phyloP scores from a whole-genome alignment of 2,113 vertebrate genomes.

The Rhynchomys soricoides region DNA sequence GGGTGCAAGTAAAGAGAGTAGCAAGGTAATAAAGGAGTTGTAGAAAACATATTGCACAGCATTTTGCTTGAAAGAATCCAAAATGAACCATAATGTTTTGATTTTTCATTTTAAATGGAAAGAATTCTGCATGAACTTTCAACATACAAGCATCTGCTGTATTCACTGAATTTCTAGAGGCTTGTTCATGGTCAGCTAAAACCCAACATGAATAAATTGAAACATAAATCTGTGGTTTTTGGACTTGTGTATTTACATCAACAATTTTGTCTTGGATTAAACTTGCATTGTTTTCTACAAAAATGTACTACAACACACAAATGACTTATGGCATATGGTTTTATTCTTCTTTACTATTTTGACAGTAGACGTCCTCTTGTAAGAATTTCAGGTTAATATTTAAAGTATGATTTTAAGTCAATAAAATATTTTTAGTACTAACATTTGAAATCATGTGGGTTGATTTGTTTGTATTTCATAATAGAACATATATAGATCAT shows the following conservation, averaged over 20 bases:
- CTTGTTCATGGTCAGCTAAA: background rate
- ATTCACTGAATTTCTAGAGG: constrained; percentile 62
- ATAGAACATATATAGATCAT: constrained; percentile 5
- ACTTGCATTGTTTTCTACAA: constrained; percentile 34
- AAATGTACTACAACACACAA: constrained; percentile 42
- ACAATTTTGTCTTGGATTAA: constrained; percentile 44
- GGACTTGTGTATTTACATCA: constrained; percentile 53
- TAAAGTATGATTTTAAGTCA: constrained; percentile 56
- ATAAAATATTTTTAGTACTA: constrained; percentile 45
- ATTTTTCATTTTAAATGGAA: constrained; percentile 70
- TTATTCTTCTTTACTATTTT: constrained; percentile 43
- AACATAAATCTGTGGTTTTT: constrained; percentile 10
- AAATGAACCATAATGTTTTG: constrained; percentile 55
- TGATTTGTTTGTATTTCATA: constrained; percentile 51
- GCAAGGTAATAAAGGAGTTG: constrained; percentile 56
- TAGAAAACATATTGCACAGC: constrained; percentile 31
- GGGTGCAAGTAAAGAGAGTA: constrained; percentile 50
- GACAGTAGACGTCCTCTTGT: constrained; percentile 56
- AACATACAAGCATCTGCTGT: constrained; percentile 34
- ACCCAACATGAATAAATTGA: background rate
- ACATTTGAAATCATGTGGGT: constrained; percentile 44
- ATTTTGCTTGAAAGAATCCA: constrained; percentile 22
- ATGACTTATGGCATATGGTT: constrained; percentile 41
- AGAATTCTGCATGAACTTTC: constrained; percentile 73
- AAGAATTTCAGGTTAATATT: constrained; percentile 14